A percentile compares a stretch with the other conserved stretches of the same genome.
Conservation (phyloP, 2,888 invertebrate species). For the Zaprionus lineosus region DNA sequence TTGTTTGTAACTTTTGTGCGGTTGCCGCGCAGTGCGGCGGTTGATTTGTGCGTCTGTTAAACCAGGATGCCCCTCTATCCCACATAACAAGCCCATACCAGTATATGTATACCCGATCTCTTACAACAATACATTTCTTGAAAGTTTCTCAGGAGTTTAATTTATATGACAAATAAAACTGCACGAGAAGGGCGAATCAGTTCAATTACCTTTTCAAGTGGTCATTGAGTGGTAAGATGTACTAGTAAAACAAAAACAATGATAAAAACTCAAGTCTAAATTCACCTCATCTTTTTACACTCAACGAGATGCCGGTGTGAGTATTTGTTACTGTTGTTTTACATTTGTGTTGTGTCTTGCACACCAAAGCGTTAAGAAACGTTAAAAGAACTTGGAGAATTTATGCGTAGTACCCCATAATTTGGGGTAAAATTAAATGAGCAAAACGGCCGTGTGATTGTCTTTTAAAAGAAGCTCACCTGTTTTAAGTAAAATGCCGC, state of each 20-base stretch:
- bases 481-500: slow-evolving; percentile 28
- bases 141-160: background rate
- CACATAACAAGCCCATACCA: background rate
- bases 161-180: background rate
- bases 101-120: background rate
- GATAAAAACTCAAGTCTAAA: too few relatives aligned
- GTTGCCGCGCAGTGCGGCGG: slow-evolving; percentile 9
- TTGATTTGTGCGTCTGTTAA: slow-evolving; percentile 33
- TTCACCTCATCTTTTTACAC: too few relatives aligned
- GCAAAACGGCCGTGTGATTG: slow-evolving; percentile 71
- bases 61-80: slow-evolving; percentile 10
- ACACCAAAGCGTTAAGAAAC: background rate
- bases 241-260: too few relatives aligned
- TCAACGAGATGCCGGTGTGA: too few relatives aligned
- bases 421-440: slow-evolving; percentile 82
- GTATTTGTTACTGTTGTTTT: slow-evolving; percentile 3
- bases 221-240: too few relatives aligned
- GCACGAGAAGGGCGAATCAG: background rate
- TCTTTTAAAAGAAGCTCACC: slow-evolving; percentile 32
- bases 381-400: slow-evolving; percentile 17
- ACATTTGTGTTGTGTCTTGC: background rate
- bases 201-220: too few relatives aligned
- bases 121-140: too few relatives aligned
- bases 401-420: slow-evolving; percentile 80
- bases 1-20: slow-evolving; percentile 47